phyloP scores from a whole-genome alignment of 2,888 invertebrate species.

The Phalangium opilio region DNA sequence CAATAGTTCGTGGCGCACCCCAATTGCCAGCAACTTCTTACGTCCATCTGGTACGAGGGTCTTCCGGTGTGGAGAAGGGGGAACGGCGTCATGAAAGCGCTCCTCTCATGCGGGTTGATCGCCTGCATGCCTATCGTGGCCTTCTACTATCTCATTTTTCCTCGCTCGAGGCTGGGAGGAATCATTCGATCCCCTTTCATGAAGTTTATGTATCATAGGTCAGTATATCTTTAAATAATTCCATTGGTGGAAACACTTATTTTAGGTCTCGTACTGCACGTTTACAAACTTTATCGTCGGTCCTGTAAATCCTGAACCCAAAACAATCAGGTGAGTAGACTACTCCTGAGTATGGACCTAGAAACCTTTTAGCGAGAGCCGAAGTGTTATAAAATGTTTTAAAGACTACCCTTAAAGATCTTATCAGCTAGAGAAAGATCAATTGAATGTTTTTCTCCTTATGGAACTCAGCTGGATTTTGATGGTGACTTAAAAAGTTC shows the following conservation, averaged over 20 bases:
- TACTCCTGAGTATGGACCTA: too few relatives aligned
- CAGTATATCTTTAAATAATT: neutral
- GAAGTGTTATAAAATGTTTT: too few relatives aligned
- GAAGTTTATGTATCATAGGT: slow-evolving; percentile 41
- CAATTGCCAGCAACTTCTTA: slow-evolving; percentile 40
- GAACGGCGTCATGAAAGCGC: slow-evolving; percentile 33
- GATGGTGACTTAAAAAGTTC: too few relatives aligned
- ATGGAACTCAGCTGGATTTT: too few relatives aligned
- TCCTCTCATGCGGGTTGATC: slow-evolving; percentile 32
- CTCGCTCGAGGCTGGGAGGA: slow-evolving; percentile 35
- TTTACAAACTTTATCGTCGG: too few relatives aligned
- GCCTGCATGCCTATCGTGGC: slow-evolving; percentile 34
- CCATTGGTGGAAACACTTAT: neutral
- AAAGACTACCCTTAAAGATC: too few relatives aligned
- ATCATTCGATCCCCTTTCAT: slow-evolving; percentile 40
- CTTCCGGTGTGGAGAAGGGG: slow-evolving; percentile 37
- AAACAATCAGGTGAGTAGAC: too few relatives aligned
- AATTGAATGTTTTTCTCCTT: too few relatives aligned
- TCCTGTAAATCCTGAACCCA: too few relatives aligned
- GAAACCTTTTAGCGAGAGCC: too few relatives aligned
- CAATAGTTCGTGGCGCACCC: slow-evolving; percentile 40
- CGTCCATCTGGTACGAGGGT: slow-evolving; percentile 40
- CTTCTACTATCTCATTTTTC: slow-evolving; percentile 36
- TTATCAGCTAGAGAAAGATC: too few relatives aligned
- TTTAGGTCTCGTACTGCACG: too few relatives aligned